phyloP scores from a whole-genome alignment of 2,113 vertebrate species.

The Electrona antarctica region DNA sequence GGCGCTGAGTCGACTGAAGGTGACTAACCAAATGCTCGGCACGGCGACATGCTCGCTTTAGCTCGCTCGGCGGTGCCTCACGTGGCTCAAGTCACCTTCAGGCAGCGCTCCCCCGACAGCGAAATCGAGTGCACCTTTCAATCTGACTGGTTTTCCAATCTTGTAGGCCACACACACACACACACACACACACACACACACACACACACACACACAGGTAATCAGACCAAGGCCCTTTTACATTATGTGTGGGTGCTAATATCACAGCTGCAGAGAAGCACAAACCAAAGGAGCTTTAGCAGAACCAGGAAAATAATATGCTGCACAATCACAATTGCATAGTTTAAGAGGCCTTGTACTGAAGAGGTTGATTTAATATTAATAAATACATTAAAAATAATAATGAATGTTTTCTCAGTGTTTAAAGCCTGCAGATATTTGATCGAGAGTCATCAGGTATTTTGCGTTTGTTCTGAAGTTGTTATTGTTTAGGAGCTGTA shows the following conservation, averaged over 20 bases:
- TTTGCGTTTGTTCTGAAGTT: slow-evolving; percentile 55
- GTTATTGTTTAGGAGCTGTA: slow-evolving; percentile 72
- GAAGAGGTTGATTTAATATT: slow-evolving; percentile 48
- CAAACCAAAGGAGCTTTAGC: slow-evolving; percentile 82
- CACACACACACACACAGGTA: too few species aligned
- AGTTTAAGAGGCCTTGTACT: slow-evolving; percentile 77
- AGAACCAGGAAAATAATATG: slow-evolving; percentile 73
- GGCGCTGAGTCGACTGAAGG: too few species aligned
- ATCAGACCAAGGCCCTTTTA: slow-evolving; percentile 54
- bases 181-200: too few species aligned
- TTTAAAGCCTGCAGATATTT: slow-evolving; percentile 69
- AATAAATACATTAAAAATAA: slow-evolving; percentile 12
- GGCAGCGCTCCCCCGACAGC: too few species aligned
- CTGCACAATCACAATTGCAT: slow-evolving; percentile 81
- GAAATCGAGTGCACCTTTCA: too few species aligned
- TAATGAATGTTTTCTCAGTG: slow-evolving; percentile 79
- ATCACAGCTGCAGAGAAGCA: slow-evolving; percentile 80
- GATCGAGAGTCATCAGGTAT: slow-evolving; percentile 58
- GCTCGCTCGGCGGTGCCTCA: too few species aligned
- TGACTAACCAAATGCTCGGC: too few species aligned
- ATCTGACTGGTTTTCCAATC: too few species aligned
- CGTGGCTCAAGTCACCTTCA: too few species aligned
- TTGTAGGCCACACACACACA: too few species aligned
- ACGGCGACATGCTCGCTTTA: too few species aligned
- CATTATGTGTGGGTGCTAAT: slow-evolving; percentile 77